Conservation (phyloP, 2,113 vertebrate genomes). For the Blennius ocellaris region DNA sequence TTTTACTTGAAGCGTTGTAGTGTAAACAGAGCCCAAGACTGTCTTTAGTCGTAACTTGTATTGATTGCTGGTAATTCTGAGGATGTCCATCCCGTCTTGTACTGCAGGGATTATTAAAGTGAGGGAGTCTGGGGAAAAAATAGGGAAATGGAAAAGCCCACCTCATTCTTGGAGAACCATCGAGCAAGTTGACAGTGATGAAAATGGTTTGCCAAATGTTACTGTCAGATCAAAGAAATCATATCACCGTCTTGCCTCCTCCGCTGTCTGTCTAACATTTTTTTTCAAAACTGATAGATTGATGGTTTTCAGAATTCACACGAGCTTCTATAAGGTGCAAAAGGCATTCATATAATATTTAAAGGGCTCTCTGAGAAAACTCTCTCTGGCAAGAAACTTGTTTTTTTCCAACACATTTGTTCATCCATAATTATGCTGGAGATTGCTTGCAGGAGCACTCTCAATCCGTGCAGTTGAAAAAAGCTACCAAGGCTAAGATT, state of each 20-base stretch:
- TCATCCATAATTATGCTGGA: neutral
- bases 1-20: too few relatives aligned
- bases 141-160: too few relatives aligned
- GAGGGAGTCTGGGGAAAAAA: too few relatives aligned
- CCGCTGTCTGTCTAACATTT: constrained; percentile 24
- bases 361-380: constrained; percentile 12
- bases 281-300: constrained; percentile 20
- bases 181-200: constrained; percentile 24
- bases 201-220: constrained; percentile 37
- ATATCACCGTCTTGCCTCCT: constrained; percentile 35
- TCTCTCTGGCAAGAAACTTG: neutral
- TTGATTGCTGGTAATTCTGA: too few relatives aligned
- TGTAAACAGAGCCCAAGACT: too few relatives aligned
- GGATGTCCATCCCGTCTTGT: too few relatives aligned
- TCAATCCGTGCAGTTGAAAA: neutral
- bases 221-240: constrained; percentile 43
- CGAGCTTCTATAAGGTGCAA: neutral
- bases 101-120: too few relatives aligned
- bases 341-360: constrained; percentile 1
- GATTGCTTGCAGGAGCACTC: neutral
- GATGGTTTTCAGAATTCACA: constrained; percentile 10
- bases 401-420: neutral
- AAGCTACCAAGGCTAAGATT: constrained; percentile 2
- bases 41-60: too few relatives aligned
- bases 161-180: too few relatives aligned